These are phyloP conservation scores for Bufo gargarizans DNA, from an alignment of 2,113 vertebrate species.

Conservation along the genomic window DNA sequence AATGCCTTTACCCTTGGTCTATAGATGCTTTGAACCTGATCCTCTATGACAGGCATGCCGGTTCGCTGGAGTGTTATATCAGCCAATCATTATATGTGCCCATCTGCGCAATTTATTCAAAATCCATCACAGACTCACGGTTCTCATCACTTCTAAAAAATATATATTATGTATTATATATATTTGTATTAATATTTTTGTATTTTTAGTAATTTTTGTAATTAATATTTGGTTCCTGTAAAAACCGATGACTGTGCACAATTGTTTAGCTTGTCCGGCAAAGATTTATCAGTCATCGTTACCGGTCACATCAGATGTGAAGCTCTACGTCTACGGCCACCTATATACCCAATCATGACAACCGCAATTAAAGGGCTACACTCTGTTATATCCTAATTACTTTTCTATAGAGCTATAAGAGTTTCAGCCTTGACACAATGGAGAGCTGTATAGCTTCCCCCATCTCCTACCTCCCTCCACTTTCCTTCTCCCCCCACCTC, in stretches of 20 bases:
- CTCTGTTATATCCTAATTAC: not conserved
- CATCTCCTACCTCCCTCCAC: conserved; percentile 9
- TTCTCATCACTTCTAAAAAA: too few species aligned
- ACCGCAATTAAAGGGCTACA: not conserved
- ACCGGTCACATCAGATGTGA: not conserved
- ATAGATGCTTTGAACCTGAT: not conserved
- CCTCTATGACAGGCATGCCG: not conserved
- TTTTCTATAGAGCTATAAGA: not conserved
- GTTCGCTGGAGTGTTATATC: not conserved
- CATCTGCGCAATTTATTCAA: not conserved
- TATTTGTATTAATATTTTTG: not conserved
- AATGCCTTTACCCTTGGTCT: not conserved
- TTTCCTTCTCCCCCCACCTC: not conserved
- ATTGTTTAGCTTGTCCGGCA: too few species aligned
- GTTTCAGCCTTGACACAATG: conserved; percentile 14
- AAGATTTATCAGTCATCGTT: not conserved
- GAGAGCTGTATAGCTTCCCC: not conserved
- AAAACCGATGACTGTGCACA: too few species aligned
- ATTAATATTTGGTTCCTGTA: too few species aligned
- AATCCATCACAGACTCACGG: not conserved
- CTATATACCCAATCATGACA: not conserved
- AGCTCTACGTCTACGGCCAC: not conserved
- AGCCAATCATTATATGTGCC: not conserved
- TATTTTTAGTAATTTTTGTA: too few species aligned
- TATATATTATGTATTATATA: too few species aligned